phyloP scores from a whole-genome alignment of 2,797 vertebrate species.

The Ceyx erithaca region DNA sequence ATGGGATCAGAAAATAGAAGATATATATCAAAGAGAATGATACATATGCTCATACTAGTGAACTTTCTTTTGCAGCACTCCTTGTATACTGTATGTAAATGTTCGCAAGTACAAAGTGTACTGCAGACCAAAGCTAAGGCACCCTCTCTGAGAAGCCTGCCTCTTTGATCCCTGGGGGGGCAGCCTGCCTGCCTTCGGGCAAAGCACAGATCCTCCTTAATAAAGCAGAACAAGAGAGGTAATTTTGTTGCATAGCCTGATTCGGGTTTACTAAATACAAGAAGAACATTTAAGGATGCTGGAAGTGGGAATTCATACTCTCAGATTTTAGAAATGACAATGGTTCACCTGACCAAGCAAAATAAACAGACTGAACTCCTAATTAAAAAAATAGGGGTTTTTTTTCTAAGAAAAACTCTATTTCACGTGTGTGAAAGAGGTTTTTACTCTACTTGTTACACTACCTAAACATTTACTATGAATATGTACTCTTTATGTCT shows the following conservation, averaged over 20 bases:
- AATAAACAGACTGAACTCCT: not conserved
- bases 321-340: not conserved
- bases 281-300: not conserved
- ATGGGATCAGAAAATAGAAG: conserved; percentile 62
- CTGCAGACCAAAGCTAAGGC: not conserved
- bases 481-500: not conserved
- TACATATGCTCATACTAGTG: not conserved
- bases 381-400: not conserved
- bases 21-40: conserved; percentile 59
- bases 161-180: not conserved
- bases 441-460: not conserved
- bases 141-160: not conserved
- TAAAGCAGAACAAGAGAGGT: rapidly evolving
- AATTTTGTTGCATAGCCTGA: not conserved
- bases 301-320: not conserved
- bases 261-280: not conserved
- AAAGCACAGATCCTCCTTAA: not conserved
- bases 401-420: not conserved
- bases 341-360: not conserved
- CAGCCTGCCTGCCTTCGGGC: conserved; percentile 4
- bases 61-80: not conserved
- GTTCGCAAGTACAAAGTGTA: not conserved
- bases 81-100: not conserved
- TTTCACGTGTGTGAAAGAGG: not conserved
- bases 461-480: not conserved